Evolutionary conservation across 1,140 invertebrate genomes (phyloP), one percentile per base, ranked within the genome.

Genomic region (Homarus americanus): DNA sequence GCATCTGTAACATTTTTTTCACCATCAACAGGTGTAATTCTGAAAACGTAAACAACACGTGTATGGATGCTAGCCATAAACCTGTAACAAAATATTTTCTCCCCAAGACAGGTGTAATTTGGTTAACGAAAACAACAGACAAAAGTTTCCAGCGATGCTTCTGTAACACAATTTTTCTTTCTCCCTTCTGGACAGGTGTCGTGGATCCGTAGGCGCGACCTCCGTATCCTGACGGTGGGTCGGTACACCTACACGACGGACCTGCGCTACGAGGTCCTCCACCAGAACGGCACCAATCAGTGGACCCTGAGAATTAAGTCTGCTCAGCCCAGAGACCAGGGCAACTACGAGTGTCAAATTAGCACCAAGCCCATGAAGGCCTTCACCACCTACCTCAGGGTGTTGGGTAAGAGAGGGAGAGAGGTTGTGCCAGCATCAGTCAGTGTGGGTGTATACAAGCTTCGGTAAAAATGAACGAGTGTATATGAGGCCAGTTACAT

Each of bases 251-350:
- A 84, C 82, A 84, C 82, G 24, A 84, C 82, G 7, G 82, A 84
- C 40, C 82, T 84, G 24, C 82, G 82, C 82, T 84, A 84, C 63
- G 82, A 84, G 82, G 82, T 66, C 20, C 82, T 84, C 17, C 82
- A 84, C 38, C 82, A 73, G 63, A 84, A 84, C 40, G 82, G 82
- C 63, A 84, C 82, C 36, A 84, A 84, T 66, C 82, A 84, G 82
- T 84, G 82, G 82, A 84, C 82, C 2, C 63, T 84, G 2, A n/a
- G 66, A 34, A 84, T 84, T 24, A 72, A 58, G 82, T 84, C 82
- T 28, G 82, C 63, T 66, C 82, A 84, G 38, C 82, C 63, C 38
- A 58, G 82, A 7, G 82, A 83, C 82, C 38, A 84, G 38, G 66
- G 82, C 63, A 84, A 34, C 66, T 72, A 72, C 40, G 82, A 84